These are phyloP conservation scores for Chaetura pelagica DNA, from an alignment of 2,113 vertebrate genomes.

Conservation along the genomic window DNA sequence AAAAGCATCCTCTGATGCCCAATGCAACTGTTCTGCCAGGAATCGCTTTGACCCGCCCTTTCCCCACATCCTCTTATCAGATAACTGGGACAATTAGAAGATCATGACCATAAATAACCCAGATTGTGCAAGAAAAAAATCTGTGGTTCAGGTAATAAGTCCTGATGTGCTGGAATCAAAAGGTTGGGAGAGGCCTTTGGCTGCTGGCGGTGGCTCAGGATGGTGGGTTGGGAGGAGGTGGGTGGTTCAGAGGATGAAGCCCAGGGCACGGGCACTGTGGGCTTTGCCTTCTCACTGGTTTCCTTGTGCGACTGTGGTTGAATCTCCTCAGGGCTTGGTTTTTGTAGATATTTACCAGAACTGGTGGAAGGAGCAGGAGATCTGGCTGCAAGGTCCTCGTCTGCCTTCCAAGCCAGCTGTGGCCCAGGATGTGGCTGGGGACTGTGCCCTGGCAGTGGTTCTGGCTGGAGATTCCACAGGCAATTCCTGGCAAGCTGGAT, in stretches of 20 bases:
- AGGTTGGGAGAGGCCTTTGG: background rate
- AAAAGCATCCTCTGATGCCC: background rate
- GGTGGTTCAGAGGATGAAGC: background rate
- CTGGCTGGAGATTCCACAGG: background rate
- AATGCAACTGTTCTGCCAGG: background rate
- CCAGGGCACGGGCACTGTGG: background rate
- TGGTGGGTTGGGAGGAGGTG: background rate
- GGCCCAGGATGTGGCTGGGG: background rate
- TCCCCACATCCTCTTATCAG: background rate
- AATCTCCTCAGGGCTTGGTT: background rate
- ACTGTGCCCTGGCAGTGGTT: accelerated
- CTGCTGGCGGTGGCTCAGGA: background rate
- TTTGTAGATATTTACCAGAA: background rate
- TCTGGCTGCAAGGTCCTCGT: background rate
- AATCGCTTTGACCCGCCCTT: background rate
- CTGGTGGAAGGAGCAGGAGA: accelerated
- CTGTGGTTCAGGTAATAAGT: background rate
- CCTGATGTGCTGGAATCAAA: accelerated
- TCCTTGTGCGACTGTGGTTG: background rate
- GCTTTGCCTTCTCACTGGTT: background rate
- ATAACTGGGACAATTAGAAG: background rate
- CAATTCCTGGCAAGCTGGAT: background rate
- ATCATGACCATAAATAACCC: background rate
- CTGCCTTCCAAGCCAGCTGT: accelerated
- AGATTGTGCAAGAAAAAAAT: background rate